Evolutionary conservation across 2,113 vertebrate genomes (phyloP).

Genomic region (Saimiri boliviensis): DNA sequence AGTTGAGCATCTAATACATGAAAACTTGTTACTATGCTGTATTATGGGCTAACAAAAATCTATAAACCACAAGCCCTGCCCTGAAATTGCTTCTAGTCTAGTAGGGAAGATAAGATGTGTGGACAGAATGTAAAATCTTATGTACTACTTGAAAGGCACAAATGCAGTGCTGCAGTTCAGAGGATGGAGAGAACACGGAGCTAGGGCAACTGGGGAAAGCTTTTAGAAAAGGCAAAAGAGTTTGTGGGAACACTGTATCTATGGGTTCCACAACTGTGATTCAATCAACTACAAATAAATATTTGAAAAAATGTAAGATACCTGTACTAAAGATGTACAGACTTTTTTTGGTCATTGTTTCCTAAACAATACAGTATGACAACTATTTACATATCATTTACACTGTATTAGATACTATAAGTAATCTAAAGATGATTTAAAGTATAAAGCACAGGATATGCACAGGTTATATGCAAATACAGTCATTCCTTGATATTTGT

Average conservation of each 20-base stretch:
- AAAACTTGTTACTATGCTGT: background rate
- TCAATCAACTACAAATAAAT: background rate
- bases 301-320: background rate
- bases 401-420: background rate
- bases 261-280: background rate
- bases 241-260: background rate
- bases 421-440: background rate
- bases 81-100: background rate
- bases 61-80: background rate
- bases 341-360: background rate
- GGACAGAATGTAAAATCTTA: background rate
- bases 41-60: background rate
- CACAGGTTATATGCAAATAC: background rate
- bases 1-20: background rate
- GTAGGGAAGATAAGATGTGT: background rate
- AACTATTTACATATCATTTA: background rate
- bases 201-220: background rate
- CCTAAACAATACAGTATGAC: background rate
- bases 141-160: background rate
- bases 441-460: background rate
- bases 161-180: background rate
- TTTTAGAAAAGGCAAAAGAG: background rate
- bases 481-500: no score
- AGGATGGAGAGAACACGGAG: background rate
- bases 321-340: background rate